A percentile compares a stretch with the other conserved stretches of the same genome.
Evolutionary conservation across 1,140 invertebrate genomes (phyloP).

Genomic region (Trichogramma pretiosum): DNA sequence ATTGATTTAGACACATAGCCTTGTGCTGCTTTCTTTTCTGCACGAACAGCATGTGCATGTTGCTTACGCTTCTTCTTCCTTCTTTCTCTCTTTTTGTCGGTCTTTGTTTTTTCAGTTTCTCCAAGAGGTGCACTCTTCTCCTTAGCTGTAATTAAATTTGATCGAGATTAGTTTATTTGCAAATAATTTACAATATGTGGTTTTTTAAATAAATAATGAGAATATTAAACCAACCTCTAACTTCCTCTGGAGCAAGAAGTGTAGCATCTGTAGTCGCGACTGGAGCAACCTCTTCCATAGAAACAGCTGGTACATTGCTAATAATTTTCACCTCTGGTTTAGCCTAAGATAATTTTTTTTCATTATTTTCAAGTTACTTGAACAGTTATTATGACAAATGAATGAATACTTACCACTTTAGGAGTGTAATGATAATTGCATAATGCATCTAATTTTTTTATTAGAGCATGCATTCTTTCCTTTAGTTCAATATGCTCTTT

Average conservation of each 20-base stretch:
- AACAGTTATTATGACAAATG: neutral
- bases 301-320: constrained; percentile 82
- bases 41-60: constrained; percentile 37
- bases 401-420: constrained; percentile 52
- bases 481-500: constrained; percentile 67
- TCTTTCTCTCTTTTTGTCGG: constrained; percentile 83
- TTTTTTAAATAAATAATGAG: neutral
- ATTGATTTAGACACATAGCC: constrained; percentile 44
- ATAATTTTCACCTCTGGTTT: constrained; percentile 84
- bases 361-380: neutral
- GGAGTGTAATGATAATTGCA: constrained; percentile 93
- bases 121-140: constrained; percentile 69
- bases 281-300: constrained; percentile 94
- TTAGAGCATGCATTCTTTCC: constrained; percentile 67
- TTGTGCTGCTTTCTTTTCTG: constrained; percentile 41
- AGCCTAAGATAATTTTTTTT: constrained; percentile 44
- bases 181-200: constrained; percentile 4
- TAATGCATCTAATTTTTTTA: constrained; percentile 83
- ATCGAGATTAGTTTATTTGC: constrained; percentile 5
- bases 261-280: constrained; percentile 73
- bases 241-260: constrained; percentile 89
- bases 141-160: constrained; percentile 50
- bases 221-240: constrained; percentile 54
- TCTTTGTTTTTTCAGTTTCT: constrained; percentile 68
- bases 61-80: constrained; percentile 80